Evolutionary conservation across 2,797 vertebrate genomes (phyloP).

Genomic region (Rallus crepitans): DNA sequence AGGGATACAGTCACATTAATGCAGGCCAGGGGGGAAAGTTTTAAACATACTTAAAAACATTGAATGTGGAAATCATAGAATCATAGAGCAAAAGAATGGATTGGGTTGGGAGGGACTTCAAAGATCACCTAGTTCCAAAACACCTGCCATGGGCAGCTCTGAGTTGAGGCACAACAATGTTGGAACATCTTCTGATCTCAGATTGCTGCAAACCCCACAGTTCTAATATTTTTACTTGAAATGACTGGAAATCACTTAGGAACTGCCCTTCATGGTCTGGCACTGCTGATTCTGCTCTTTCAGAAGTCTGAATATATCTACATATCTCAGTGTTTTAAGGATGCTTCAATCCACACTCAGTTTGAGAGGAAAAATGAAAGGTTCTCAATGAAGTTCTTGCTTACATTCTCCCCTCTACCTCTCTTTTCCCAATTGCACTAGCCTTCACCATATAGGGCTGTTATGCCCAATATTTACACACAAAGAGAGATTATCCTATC

Average conservation of each 20-base stretch:
- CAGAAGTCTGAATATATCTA: neutral
- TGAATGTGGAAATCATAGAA: neutral
- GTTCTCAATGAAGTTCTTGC: neutral
- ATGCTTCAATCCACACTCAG: neutral
- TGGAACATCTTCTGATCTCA: neutral
- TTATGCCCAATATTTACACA: neutral
- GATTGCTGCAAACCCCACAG: neutral
- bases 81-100: too few species aligned
- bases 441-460: neutral
- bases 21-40: fast-evolving
- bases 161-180: neutral
- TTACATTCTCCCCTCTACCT: neutral
- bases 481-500: neutral
- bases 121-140: too few species aligned
- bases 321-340: neutral
- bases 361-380: neutral
- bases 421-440: neutral
- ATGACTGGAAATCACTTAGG: neutral
- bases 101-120: too few species aligned
- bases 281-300: neutral
- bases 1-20: neutral
- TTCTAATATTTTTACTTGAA: neutral
- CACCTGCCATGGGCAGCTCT: too few species aligned
- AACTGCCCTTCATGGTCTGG: neutral
- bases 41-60: neutral